Evolutionary conservation across 2,888 invertebrate species (phyloP).

Genomic region (Tiphia femorata): DNA sequence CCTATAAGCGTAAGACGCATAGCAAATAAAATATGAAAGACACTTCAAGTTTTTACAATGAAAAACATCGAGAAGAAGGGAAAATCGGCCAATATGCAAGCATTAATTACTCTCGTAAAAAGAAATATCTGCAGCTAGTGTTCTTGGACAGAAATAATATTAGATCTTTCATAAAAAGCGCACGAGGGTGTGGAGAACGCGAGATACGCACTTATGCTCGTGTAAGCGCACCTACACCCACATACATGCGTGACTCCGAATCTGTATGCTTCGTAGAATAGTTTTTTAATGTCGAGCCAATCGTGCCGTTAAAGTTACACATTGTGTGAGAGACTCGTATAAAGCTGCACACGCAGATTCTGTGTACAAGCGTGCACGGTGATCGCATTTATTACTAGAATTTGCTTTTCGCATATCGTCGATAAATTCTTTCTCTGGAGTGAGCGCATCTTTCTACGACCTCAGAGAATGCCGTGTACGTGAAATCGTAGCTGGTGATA

Average conservation of each 20-base stretch:
- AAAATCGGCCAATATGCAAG: too few relatives aligned
- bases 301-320: not conserved
- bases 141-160: not conserved
- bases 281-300: not conserved
- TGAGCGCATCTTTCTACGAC: too few relatives aligned
- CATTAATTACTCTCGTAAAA: too few relatives aligned
- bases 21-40: not conserved
- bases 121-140: too few relatives aligned
- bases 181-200: too few relatives aligned
- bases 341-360: not conserved
- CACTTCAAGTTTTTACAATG: not conserved
- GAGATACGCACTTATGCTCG: too few relatives aligned
- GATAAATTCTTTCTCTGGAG: not conserved
- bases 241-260: too few relatives aligned
- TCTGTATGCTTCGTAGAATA: too few relatives aligned
- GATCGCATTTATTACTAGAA: not conserved
- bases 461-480: not conserved
- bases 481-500: not conserved
- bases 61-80: too few relatives aligned
- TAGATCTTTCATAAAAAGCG: too few relatives aligned
- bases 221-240: too few relatives aligned
- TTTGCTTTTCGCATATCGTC: not conserved
- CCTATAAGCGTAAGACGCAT: not conserved
- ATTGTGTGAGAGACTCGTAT: not conserved
- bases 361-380: not conserved